These are phyloP conservation scores for Coenonympha glycerion DNA, from an alignment of 2,888 invertebrate species.

Conservation along the genomic window DNA sequence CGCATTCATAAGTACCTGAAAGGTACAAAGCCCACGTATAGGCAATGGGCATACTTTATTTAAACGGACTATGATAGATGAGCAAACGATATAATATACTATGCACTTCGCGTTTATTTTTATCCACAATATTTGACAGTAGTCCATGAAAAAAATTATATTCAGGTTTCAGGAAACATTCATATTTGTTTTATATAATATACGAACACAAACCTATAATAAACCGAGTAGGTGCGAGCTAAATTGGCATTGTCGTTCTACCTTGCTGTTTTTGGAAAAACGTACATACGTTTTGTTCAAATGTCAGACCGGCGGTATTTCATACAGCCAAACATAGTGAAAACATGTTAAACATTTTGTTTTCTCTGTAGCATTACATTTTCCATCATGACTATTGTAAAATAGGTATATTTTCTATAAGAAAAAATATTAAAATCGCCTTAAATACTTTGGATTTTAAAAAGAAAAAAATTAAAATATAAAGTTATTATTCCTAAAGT, in stretches of 20 bases:
- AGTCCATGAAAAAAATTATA: neutral
- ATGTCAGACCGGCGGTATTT: neutral
- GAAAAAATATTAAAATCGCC: too few relatives aligned
- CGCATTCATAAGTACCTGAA: too few relatives aligned
- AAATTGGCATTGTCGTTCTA: neutral
- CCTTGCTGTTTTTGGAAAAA: neutral
- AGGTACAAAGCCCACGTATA: constrained; percentile 9
- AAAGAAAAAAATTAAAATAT: too few relatives aligned
- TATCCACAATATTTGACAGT: neutral
- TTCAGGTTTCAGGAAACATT: neutral
- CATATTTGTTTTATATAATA: neutral
- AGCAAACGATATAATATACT: constrained; percentile 10
- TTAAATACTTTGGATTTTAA: too few relatives aligned
- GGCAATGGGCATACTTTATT: constrained; percentile 11
- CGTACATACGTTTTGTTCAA: neutral
- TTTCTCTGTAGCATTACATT: too few relatives aligned
- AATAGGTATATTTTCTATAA: too few relatives aligned
- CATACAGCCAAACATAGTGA: neutral
- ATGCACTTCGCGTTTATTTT: constrained; percentile 7
- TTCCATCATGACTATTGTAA: too few relatives aligned
- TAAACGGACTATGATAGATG: constrained; percentile 18
- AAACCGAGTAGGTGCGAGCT: neutral
- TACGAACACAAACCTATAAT: neutral
- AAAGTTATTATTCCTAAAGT: too few relatives aligned
- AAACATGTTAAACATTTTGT: neutral